Base-by-base conservation (phyloP, 2,797 vertebrate genomes). In the Heterohyrax brucei region DNA sequence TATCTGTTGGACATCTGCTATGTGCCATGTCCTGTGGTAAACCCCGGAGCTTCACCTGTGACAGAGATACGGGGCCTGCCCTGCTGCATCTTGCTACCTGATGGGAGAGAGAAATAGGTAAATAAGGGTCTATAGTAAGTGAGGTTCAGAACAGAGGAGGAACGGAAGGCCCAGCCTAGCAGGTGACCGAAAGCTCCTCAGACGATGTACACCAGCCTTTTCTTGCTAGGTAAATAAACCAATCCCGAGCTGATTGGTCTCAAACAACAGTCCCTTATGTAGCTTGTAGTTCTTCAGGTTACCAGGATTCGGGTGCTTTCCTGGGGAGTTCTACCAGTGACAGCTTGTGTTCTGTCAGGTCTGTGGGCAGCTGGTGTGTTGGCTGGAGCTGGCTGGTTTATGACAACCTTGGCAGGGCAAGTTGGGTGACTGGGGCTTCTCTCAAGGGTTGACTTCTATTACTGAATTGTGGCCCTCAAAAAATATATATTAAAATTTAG, bases 261-360 rank as follows among this genome's bases (percentile, higher is more conserved):
- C 14, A 59, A 28, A 14, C 3, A 53, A 12, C 14, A 64, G 53
- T 28, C 33, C 13, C 5, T 61, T 22, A 61, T 18, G 26, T 22
- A 66, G 18, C 70, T 73, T 70, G 6, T 7, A 5, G 0, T 1
- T 13, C 30, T 19, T 13, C 50, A 9, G 30, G 10, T 0, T 26
- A 21, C 7, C 8, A 3, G 1, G 44, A 10, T 56, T 12, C 8
- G 10, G 8, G 62, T 64, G 12, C 21, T 10, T 0, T 8, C 14
- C 30, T 48, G 19, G 28, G 21, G 24, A 26, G n/a, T 56, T 44
- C 48, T 62, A 33, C 62, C 3, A 6, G 46, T 16, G n/a, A 3
- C 18, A 2, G 10, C 13, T 76, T 12, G 5, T 7, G 46, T 22
- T 0, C 24, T 7, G 5, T 0, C 1, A n/a, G 21, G 0, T 68